Evolutionary conservation across 2,888 invertebrate species (phyloP), one percentile per base, ranked within the genome.

Genomic region (Himalopsyche tibetana): DNA sequence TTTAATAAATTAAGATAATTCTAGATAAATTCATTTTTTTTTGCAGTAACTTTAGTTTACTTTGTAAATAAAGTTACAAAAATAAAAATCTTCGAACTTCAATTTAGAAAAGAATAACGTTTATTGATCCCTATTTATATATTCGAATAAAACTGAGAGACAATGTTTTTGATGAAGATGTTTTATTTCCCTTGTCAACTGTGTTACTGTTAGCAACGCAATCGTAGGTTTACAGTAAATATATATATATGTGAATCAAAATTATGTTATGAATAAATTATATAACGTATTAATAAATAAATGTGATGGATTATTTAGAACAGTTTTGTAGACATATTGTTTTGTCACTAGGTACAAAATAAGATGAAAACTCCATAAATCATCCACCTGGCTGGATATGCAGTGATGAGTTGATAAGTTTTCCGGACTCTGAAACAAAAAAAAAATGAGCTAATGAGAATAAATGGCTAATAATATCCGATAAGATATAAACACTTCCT

Each of bases 141-240:
- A 80, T 38, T 80, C 42, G 12, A 80, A 82, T 82, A 79, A 82
- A 88, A 88, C 86, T 82, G 86, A 88, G 80, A 85, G 82, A 85
- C 84, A 79, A 83, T 84, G 74, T 84, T 56, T 84, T 86, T 85
- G 84, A 86, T 87, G 87, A 88, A 87, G 85, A 84, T 85, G 84
- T 87, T 88, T 88, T 88, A 88, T 88, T 88, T 82, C 82, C 82
- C 86, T 85, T 83, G 80, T 80, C 84, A 82, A 84, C 85, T 87
- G 81, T 80, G 55, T 84, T 83, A 84, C 84, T n/a, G 56, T 51
- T 38, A 63, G 84, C 74, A 87, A 86, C 84, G 56, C 81, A 84
- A 84, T 79, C 82, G 63, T 80, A 85, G 83, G 81, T 85, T 88
- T 63, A 63, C 19, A 63, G 63, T 63, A 63, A 80, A 80, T 42